These are phyloP conservation scores for Adoxophyes honmai DNA, from an alignment of 1,140 invertebrate genomes.

Conservation along the genomic window DNA sequence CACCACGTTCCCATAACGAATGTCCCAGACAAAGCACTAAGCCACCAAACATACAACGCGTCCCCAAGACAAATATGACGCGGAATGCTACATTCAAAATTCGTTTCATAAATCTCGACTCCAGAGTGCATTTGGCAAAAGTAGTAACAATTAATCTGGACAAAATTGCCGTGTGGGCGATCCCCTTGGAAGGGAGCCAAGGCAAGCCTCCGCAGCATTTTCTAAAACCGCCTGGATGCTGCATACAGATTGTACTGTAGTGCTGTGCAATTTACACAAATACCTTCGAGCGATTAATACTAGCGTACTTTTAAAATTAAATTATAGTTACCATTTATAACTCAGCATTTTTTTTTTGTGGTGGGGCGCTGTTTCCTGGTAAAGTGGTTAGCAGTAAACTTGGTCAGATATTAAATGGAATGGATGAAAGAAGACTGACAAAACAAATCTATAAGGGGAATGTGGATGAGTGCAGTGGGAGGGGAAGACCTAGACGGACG, in stretches of 20 bases:
- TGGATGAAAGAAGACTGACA: too few relatives aligned
- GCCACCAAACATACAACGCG: slow-evolving; percentile 18
- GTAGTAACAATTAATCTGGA: slow-evolving; percentile 57
- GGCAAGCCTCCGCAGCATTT: slow-evolving; percentile 17
- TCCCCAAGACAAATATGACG: slow-evolving; percentile 19
- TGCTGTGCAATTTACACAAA: too few relatives aligned
- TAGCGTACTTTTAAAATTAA: too few relatives aligned
- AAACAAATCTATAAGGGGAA: too few relatives aligned
- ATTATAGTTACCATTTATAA: too few relatives aligned
- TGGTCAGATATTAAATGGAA: too few relatives aligned
- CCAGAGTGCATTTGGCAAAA: slow-evolving; percentile 53
- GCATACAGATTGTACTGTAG: background rate
- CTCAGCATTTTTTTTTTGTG: too few relatives aligned
- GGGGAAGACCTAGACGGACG: too few relatives aligned
- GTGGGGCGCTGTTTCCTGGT: too few relatives aligned
- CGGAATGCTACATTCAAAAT: slow-evolving; percentile 26
- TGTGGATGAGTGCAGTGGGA: too few relatives aligned
- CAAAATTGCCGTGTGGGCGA: slow-evolving; percentile 30
- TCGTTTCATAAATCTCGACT: slow-evolving; percentile 36
- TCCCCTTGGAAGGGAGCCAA: slow-evolving; percentile 42
- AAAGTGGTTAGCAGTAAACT: too few relatives aligned
- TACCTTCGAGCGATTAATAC: too few relatives aligned
- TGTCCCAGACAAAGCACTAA: slow-evolving; percentile 1
- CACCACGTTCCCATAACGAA: background rate
- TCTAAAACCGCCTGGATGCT: slow-evolving; percentile 14